Evolutionary conservation across 2,888 invertebrate species (phyloP), one percentile per base, ranked within the genome.

Genomic region (Galerucella pusilla): DNA sequence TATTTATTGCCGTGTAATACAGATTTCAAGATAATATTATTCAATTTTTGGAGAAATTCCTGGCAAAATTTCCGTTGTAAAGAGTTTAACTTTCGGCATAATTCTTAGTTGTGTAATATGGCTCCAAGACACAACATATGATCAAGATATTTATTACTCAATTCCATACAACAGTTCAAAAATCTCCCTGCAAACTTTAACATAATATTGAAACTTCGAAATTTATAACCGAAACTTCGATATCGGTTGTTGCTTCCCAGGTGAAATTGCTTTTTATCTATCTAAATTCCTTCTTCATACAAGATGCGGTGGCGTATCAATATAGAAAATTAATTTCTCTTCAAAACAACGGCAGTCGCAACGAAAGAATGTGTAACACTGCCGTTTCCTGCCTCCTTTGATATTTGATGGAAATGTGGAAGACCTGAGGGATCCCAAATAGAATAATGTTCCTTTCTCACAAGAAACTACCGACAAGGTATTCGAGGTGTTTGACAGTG

Each of bases 291-390:
- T 59, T 71, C 52, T 71, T 20, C 57, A 65, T 54, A 46, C 45
- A 64, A 71, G 20, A 65, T 46, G 64, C 52, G 65, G 57, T 35
- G 20, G 57, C 45, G 54, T 71, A 71, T 65, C 71, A 71, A 65
- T 65, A 71, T 71, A 65, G 71, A 65, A 71, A 71, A 71, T 71
- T 71, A 71, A 64, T 71, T 71, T 71, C 64, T 64, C 71, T 52
- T 57, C 57, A 71, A 71, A 65, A 71, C 54, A 71, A 71, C 54
- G 49, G 45, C 54, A 11, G 57, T 12, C 28, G 54, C 52, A 45
- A 16, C 45, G 60, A 60, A 52, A 71, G 64, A 71, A 64, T 71
- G 52, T 70, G 28, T 70, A 70, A 70, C 52, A 35, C 25, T 11
- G 52, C 25, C 28, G 25, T 54, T 64, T 71, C 71, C 71, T 65